Evolutionary conservation across 2,113 vertebrate species (phyloP), one percentile per base, ranked within the genome.

Genomic region (Odontesthes bonariensis): DNA sequence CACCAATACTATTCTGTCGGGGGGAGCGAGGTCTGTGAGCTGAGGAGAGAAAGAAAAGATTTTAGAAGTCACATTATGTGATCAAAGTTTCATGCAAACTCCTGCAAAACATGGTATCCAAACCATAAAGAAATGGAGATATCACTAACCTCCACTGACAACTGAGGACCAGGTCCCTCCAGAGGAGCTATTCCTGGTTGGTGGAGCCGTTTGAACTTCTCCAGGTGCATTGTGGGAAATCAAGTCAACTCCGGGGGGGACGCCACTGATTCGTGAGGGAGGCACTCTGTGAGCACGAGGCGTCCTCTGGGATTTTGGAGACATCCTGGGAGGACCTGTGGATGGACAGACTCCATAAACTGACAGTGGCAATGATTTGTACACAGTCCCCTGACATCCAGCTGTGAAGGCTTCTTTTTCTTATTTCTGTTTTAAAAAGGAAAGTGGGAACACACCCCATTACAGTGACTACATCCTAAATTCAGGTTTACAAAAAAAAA

Each of bases 161-260:
- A 99, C 97, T 57, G 97, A 97, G 65, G 98, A 99, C 98, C 98
- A 99, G 3, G 97, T 98, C 88, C 97, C 97, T 86, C 96, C 96
- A 44, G 97, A 97, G 62, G 97, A 95, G 90, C 94, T 97, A 91
- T 94, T 96, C 91, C 97, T 96, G 79, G 95, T 90, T 61, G 95
- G 93, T 56, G 96, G 89, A 64, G 93, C 75, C 85, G 94, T 86
- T 69, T 94, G 87, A 77, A 94, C 91, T 81, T 99, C 98, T 91
- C 94, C 96, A 47, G 96, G 90, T 66, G 95, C 90, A 86, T 94
- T 96, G 85, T 97, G 97, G 85, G 96, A 94, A 84, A 97, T 95
- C 91, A 97, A 95, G 85, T 99, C 98, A 84, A 95, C 93, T 70
- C 95, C 95, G 63, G 96, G 94, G 73, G 96, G 95, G 64, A 96